Conservation (phyloP, 2,888 invertebrate genomes). For the Bombyx huttoni region DNA sequence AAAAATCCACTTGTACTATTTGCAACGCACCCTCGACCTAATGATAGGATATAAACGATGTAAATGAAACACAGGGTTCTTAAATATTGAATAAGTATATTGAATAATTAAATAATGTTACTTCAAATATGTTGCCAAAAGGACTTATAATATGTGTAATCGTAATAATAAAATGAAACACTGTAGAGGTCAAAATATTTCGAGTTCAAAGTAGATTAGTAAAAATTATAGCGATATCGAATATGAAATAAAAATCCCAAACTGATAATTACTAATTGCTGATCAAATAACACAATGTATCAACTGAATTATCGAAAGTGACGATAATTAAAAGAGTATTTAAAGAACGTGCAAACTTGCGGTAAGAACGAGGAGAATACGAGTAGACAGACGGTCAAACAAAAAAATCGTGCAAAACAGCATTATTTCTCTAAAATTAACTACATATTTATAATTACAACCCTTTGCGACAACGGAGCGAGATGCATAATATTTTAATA, state of each 20-base stretch:
- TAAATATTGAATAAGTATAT: constrained; percentile 72
- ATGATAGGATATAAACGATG: background rate
- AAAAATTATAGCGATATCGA: constrained; percentile 38
- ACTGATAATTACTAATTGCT: background rate
- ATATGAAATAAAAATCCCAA: constrained; percentile 26
- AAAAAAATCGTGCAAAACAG: constrained; percentile 62
- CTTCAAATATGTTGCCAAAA: constrained; percentile 69
- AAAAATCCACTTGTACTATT: too few relatives aligned
- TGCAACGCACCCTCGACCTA: background rate
- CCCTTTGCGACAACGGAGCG: constrained; percentile 66
- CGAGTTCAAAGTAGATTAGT: constrained; percentile 50
- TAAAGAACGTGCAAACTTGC: constrained; percentile 9
- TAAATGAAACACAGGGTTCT: constrained; percentile 51
- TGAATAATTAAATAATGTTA: constrained; percentile 73
- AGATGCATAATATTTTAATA: constrained; percentile 57
- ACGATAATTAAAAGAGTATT: background rate
- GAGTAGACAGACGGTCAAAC: constrained; percentile 27
- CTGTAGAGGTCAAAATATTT: constrained; percentile 64
- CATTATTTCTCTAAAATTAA: constrained; percentile 61
- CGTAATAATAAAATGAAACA: constrained; percentile 66
- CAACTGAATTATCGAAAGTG: background rate
- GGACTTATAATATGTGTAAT: constrained; percentile 63
- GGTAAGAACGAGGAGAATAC: constrained; percentile 33
- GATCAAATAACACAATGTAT: background rate
- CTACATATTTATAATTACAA: constrained; percentile 64